These are phyloP conservation scores for Dinocampus coccinellae DNA, from an alignment of 2,888 invertebrate species.

Conservation along the genomic window DNA sequence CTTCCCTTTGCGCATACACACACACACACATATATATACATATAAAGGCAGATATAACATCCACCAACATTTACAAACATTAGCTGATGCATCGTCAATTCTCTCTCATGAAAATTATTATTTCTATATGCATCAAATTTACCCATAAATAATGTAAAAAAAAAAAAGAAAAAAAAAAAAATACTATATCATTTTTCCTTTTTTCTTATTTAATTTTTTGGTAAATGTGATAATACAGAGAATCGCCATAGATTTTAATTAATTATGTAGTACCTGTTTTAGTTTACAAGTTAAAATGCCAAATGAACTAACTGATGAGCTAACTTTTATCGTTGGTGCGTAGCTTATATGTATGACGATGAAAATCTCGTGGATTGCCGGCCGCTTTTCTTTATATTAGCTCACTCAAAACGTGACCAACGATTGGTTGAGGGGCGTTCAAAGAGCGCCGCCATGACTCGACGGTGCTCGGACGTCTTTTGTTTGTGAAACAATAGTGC, in stretches of 20 bases:
- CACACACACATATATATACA: background rate
- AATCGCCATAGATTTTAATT: no score
- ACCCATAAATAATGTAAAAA: background rate
- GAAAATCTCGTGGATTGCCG: slow-evolving; percentile 65
- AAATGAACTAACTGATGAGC: background rate
- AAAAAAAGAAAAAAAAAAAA: no score
- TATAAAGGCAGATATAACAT: no score
- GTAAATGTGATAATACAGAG: no score
- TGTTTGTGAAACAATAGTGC: slow-evolving; percentile 68
- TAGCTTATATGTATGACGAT: slow-evolving; percentile 45
- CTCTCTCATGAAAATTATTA: background rate
- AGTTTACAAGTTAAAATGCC: background rate
- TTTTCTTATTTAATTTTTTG: no score
- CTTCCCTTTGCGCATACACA: background rate
- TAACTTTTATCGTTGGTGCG: slow-evolving; percentile 2
- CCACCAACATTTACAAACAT: background rate
- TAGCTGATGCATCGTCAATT: background rate
- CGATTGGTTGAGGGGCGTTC: slow-evolving; percentile 67
- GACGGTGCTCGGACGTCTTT: slow-evolving; percentile 62
- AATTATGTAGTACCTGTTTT: no score
- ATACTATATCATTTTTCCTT: no score
- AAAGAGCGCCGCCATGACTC: slow-evolving; percentile 68
- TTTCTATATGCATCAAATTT: slow-evolving; percentile 10
- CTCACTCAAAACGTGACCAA: slow-evolving; percentile 58
- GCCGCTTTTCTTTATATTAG: slow-evolving; percentile 60